Base-by-base conservation (phyloP, 2,113 vertebrate species). In the Syngnathus scovelli region DNA sequence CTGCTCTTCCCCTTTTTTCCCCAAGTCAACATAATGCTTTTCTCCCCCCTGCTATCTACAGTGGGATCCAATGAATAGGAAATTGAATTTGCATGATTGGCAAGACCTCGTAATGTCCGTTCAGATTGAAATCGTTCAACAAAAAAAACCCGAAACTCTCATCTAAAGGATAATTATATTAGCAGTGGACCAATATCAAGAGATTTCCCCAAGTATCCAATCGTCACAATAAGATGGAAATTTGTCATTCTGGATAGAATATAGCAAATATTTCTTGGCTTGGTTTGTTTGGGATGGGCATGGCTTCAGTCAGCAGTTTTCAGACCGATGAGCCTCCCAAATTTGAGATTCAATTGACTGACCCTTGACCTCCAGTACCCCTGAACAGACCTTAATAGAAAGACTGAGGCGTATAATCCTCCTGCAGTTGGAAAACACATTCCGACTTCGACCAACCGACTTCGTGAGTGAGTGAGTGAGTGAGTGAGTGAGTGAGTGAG, bases 21-120 rank as follows among this genome's bases (percentile, higher is more conserved):
- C 79, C 86, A 58, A 81, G 81, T 85, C 84, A 86, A 87, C 84
- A 87, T 82, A 82, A 85, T 86, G 79, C 79, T 38, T 36, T 27
- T 46, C 61, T 43, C 19, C 44, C 62, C 19, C 8, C 44, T 46
- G 27, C 33, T 38, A 49, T 65, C 33, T 13, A 48, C 33, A 6
- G 10, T 38, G 33, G 5, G 46, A 65, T 65, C 82, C 78, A 74
- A 61, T 76, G 69, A 77, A 79, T 82, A 67, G 41, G 56, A 81
- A 76, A 86, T 79, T 75, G 80, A 77, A 85, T 89, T 86, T 83
- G 74, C 63, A 52, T 65, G 46, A 38, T 65, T 65, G 46, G 46
- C 46, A 65, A 51, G 48, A 65, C 33, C 27, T n/a, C 2, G 18
- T 72, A 81, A 85, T 84, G 81, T 83, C 72, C 67, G 72, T 76